Percentiles rank a stretch among this genome's conserved stretches.
Conservation (phyloP, 2,797 vertebrate genomes). For the Anas acuta region DNA sequence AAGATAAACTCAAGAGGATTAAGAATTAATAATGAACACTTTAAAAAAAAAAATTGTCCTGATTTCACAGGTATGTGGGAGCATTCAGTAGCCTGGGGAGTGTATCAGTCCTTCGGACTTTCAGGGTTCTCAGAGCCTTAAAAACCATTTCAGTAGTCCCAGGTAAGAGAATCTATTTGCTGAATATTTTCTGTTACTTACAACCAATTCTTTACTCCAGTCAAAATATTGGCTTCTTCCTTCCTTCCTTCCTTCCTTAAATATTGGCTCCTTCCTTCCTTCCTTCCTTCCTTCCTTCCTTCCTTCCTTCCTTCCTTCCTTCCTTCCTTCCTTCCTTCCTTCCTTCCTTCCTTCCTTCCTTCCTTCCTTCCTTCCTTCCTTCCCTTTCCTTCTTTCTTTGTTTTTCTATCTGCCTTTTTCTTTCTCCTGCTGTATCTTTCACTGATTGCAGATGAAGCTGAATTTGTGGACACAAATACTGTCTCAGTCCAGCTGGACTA, state of each 20-base stretch:
- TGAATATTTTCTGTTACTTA: conserved; percentile 2
- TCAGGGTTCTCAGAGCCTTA: conserved; percentile 92
- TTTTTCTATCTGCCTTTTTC: neutral
- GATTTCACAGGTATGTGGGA: conserved; percentile 84
- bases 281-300: no score
- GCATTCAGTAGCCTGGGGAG: conserved; percentile 82
- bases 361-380: neutral
- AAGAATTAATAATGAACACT: neutral
- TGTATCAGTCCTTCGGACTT: conserved; percentile 90
- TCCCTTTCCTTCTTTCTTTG: neutral
- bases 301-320: neutral
- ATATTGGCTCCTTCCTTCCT: neutral
- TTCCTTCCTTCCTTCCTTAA: neutral
- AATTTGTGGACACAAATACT: conserved; percentile 81
- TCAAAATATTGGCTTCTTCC: neutral
- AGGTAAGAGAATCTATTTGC: conserved; percentile 81
- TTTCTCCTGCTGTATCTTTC: conserved; percentile 52
- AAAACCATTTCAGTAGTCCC: conserved; percentile 96
- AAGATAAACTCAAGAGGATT: neutral
- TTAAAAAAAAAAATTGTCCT: conserved; percentile 10
- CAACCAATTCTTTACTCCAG: neutral
- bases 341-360: neutral
- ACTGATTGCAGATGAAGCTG: conserved; percentile 78
- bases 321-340: neutral
- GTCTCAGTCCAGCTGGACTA: conserved; percentile 79